Percentiles rank a stretch among this genome's conserved stretches.
Conservation (phyloP, 2,113 vertebrate species). For the Heterotilapia buettikoferi region DNA sequence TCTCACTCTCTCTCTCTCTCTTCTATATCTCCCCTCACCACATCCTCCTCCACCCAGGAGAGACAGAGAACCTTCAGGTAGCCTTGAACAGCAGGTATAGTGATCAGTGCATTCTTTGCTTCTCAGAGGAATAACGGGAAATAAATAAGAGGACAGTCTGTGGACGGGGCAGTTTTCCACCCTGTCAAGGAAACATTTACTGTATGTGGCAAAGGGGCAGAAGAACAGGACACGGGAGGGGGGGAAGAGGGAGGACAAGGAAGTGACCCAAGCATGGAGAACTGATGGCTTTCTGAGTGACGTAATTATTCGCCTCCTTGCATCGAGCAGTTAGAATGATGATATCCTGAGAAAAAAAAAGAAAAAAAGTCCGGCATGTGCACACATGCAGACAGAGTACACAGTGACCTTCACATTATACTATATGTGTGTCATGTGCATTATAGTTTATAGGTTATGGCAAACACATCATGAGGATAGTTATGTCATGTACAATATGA, state of each 20-base stretch:
- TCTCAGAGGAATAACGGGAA: slow-evolving; percentile 34
- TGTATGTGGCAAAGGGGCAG: slow-evolving; percentile 4
- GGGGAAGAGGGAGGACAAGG: slow-evolving; percentile 12
- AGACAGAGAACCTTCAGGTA: slow-evolving; percentile 48
- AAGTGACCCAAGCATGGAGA: slow-evolving; percentile 63
- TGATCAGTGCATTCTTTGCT: slow-evolving; percentile 37
- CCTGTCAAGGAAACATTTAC: slow-evolving; percentile 40
- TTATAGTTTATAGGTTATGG: slow-evolving; percentile 52
- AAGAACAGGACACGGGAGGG: neutral
- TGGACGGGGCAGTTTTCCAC: slow-evolving; percentile 31
- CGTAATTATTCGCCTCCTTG: slow-evolving; percentile 67
- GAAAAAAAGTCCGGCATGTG: neutral
- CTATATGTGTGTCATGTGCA: slow-evolving; percentile 41
- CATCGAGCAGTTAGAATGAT: slow-evolving; percentile 59
- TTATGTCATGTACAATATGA: neutral
- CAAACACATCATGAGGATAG: slow-evolving; percentile 38
- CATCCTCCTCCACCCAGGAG: slow-evolving; percentile 12
- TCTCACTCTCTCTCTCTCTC: neutral
- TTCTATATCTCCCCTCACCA: neutral
- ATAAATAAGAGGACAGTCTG: slow-evolving; percentile 45
- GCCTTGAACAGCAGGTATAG: slow-evolving; percentile 59
- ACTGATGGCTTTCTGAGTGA: slow-evolving; percentile 70
- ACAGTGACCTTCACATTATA: slow-evolving; percentile 61
- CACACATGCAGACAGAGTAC: slow-evolving; percentile 33
- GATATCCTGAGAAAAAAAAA: slow-evolving; percentile 36